phyloP scores from a whole-genome alignment of 2,888 invertebrate genomes.

The Cheilosia impressa region DNA sequence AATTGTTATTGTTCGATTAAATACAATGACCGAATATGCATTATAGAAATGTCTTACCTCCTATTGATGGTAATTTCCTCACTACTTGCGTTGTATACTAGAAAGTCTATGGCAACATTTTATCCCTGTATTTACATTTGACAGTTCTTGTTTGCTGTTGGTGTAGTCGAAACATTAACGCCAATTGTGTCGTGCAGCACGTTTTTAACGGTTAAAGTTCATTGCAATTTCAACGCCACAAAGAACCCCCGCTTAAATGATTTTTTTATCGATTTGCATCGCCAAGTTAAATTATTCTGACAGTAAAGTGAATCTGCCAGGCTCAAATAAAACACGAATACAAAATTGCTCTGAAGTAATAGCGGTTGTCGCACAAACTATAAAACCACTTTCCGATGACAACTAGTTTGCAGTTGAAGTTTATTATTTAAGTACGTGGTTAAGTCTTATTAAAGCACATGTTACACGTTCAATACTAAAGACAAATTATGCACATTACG shows the following conservation, averaged over 20 bases:
- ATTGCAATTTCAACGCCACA: neutral
- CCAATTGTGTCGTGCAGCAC: neutral
- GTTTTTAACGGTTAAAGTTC: neutral
- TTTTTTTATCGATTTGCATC: neutral
- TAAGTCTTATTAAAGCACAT: neutral
- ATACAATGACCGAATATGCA: conserved; percentile 20
- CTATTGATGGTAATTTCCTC: neutral
- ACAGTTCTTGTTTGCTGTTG: neutral
- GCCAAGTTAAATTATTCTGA: neutral
- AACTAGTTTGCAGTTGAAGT: neutral
- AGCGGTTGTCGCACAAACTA: neutral
- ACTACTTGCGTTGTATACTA: neutral
- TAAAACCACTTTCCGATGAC: neutral
- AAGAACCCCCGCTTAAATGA: neutral
- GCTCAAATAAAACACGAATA: neutral
- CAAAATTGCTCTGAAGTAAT: neutral
- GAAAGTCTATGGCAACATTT: neutral
- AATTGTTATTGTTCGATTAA: neutral
- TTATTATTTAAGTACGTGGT: neutral
- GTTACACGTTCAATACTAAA: neutral
- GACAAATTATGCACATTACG: too few species aligned
- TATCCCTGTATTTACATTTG: neutral
- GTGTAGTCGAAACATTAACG: neutral
- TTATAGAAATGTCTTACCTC: neutral
- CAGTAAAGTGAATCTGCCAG: too few species aligned